These are phyloP conservation scores for Meriones unguiculatus DNA, from an alignment of 2,113 vertebrate species.

Conservation along the genomic window DNA sequence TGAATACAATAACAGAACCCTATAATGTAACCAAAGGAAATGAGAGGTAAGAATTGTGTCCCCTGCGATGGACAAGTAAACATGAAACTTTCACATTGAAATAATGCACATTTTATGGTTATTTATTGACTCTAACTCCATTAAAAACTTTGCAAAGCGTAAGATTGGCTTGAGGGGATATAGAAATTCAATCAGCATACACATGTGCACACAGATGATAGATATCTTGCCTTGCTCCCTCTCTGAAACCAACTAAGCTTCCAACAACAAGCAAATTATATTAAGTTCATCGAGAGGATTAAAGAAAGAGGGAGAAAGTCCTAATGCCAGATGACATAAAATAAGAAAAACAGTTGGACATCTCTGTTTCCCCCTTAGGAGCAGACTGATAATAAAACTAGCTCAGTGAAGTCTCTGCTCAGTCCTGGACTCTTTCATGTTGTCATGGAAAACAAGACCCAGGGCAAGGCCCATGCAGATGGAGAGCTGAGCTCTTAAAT, in stretches of 20 bases:
- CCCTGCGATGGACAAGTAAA: conserved; percentile 55
- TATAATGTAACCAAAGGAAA: conserved; percentile 72
- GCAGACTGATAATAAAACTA: conserved; percentile 51
- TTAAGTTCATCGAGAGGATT: conserved; percentile 59
- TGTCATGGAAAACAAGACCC: not conserved
- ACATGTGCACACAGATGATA: not conserved
- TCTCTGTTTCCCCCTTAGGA: not conserved
- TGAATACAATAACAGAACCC: conserved; percentile 55
- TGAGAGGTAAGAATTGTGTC: conserved; percentile 59
- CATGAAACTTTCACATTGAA: conserved; percentile 73
- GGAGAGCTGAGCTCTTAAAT: not conserved
- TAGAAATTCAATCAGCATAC: conserved; percentile 56
- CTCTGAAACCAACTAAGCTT: conserved; percentile 40
- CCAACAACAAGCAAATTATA: conserved; percentile 53
- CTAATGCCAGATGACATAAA: not conserved
- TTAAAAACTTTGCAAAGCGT: conserved; percentile 66
- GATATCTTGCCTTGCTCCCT: not conserved
- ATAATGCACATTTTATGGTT: conserved; percentile 68
- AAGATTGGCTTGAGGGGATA: conserved; percentile 50
- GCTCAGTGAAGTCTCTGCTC: conserved; percentile 35
- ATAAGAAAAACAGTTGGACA: not conserved
- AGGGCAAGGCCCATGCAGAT: not conserved
- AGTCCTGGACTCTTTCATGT: not conserved
- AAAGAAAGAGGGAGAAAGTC: conserved; percentile 43
- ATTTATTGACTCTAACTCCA: conserved; percentile 77